Evolutionary conservation across 2,113 vertebrate species (phyloP).

Genomic region (Podiceps cristatus): DNA sequence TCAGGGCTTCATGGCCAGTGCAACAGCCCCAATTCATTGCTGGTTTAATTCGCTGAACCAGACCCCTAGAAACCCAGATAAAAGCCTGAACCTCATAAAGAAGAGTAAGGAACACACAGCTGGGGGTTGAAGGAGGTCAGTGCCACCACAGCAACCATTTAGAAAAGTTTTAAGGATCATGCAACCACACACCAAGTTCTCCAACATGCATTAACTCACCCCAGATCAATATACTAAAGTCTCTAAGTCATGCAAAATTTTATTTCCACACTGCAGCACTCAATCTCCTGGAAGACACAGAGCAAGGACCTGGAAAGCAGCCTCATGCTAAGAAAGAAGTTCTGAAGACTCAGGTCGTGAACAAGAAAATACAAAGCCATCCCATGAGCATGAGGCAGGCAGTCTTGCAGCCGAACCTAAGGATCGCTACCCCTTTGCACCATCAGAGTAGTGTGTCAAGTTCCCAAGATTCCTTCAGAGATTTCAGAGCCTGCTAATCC

Average conservation of each 20-base stretch:
- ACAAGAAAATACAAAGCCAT: not conserved
- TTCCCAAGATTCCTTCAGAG: not conserved
- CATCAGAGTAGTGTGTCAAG: not conserved
- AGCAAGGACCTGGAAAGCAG: not conserved
- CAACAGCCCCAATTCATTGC: not conserved
- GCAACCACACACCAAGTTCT: not conserved
- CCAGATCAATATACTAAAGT: not conserved
- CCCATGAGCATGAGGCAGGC: not conserved
- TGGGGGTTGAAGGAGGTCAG: not conserved
- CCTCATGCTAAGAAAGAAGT: not conserved
- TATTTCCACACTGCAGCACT: not conserved
- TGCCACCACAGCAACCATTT: not conserved
- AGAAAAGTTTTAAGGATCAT: not conserved
- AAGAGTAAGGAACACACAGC: not conserved
- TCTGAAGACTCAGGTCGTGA: not conserved
- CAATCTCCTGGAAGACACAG: not conserved
- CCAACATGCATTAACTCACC: not conserved
- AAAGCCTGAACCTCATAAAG: not conserved
- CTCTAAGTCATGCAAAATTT: not conserved
- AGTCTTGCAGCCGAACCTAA: not conserved
- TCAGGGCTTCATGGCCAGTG: not conserved
- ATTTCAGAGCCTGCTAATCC: not conserved
- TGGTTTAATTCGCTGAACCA: not conserved
- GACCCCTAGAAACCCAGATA: not conserved
- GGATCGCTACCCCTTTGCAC: not conserved